Evolutionary conservation across 2,888 invertebrate genomes (phyloP), one percentile per base, ranked within the genome.

Genomic region (Erannis defoliaria): DNA sequence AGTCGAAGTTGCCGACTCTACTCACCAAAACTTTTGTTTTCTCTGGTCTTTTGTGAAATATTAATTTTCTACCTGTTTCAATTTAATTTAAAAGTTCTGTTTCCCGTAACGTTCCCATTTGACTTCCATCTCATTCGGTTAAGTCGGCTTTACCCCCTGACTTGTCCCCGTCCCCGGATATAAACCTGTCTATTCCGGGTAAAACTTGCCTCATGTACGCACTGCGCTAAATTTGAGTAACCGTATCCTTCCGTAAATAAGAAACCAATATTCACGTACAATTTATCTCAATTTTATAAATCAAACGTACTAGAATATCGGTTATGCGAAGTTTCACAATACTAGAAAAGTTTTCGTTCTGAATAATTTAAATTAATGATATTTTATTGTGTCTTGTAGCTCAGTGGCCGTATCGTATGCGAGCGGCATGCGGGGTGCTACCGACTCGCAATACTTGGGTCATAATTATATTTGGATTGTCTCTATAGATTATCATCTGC

Each of bases 31-130:
- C 45, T 61, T 51, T 55, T 55, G 50, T 55, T 51, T 49, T 21
- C 43, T 55, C 60, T 18, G 16, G 35, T 40, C 49, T 40, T 55
- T 55, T 38, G 38, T 55, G 31, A 40, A 55, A 43, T 61, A 55
- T 45, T 61, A 61, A 61, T 61, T 29, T 46, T 49, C n/a, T 50
- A 61, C 55, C 50, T 61, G 55, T 45, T 61, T 51, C 61, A 55
- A 54, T 61, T 51, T 50, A 9, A 55, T 55, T 55, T 43, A 37
- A 49, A 49, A 61, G 43, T 55, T 50, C 33, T 18, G 40, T 19
- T 46, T 46, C 33, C 31, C n/a, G 14, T 23, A 12, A 51, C 38
- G 19, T 31, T 35, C 29, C 10, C 40, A 60, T 48, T 60, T 37
- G 48, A 49, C 42, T 43, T 31, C 16, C 42, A 18, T 23, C 42